These are phyloP conservation scores for Ectemnius continuus DNA, from an alignment of 2,888 invertebrate species.

Conservation along the genomic window DNA sequence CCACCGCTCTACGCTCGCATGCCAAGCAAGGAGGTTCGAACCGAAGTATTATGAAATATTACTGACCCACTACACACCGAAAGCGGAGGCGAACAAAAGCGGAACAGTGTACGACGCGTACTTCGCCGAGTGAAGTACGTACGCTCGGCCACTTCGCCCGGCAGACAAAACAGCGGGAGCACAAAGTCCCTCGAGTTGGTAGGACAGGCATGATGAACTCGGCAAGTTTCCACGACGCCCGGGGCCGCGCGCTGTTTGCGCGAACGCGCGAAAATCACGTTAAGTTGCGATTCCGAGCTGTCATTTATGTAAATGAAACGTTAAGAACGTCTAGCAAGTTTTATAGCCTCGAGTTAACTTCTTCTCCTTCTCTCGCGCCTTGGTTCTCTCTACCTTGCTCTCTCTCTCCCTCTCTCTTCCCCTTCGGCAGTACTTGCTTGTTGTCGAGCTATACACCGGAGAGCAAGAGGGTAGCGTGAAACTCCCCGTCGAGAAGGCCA, in stretches of 20 bases:
- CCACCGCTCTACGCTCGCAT: no score
- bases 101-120: no score
- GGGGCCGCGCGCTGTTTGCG: constrained; percentile 20
- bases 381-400: constrained; percentile 4
- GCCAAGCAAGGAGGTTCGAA: no score
- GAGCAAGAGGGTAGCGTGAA: constrained; percentile 24
- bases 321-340: constrained; percentile 65
- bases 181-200: no score
- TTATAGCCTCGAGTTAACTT: constrained; percentile 57
- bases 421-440: not conserved
- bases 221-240: no score
- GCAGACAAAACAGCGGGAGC: no score
- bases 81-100: no score
- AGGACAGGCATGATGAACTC: no score
- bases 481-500: constrained; percentile 31
- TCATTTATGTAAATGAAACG: constrained; percentile 63
- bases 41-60: no score
- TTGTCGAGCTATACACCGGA: not conserved
- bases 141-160: no score
- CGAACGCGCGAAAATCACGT: constrained; percentile 55
- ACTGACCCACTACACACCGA: no score
- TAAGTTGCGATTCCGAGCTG: constrained; percentile 49
- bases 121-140: no score
- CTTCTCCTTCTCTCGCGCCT: constrained; percentile 30
- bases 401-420: constrained; percentile 6